Percentiles rank a stretch among this genome's conserved stretches.
phyloP scores from a whole-genome alignment of 2,888 invertebrate genomes.

The Micropterix aruncella region DNA sequence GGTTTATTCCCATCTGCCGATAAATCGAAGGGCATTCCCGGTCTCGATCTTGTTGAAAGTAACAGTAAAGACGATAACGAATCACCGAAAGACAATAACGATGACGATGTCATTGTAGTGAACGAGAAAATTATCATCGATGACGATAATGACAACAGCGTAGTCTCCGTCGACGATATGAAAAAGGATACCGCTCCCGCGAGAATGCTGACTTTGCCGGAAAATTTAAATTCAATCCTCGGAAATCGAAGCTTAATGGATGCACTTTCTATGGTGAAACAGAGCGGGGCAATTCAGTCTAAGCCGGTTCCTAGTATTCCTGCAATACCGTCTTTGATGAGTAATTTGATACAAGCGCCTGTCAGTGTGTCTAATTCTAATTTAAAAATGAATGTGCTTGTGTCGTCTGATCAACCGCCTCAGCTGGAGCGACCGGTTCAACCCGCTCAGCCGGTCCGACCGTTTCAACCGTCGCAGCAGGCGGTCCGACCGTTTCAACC shows the following conservation, averaged over 20 bases:
- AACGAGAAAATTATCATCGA: slow-evolving; percentile 17
- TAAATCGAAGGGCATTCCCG: slow-evolving; percentile 48
- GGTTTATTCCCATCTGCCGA: slow-evolving; percentile 23
- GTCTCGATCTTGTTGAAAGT: slow-evolving; percentile 57
- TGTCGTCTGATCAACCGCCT: no score
- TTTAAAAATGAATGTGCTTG: no score
- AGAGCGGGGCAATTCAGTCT: slow-evolving; percentile 5
- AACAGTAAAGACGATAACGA: no score
- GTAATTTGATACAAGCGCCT: background rate
- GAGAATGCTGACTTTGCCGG: background rate
- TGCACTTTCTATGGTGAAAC: slow-evolving; percentile 35
- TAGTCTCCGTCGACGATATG: background rate
- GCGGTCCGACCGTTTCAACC: background rate
- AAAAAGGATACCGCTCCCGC: background rate
- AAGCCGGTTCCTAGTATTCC: background rate
- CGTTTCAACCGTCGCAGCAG: background rate
- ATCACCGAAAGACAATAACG: slow-evolving; percentile 1
- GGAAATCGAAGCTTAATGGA: slow-evolving; percentile 49
- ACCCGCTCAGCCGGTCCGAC: background rate
- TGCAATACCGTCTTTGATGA: background rate
- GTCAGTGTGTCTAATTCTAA: no score
- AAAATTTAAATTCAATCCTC: slow-evolving; percentile 24
- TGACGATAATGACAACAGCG: slow-evolving; percentile 16
- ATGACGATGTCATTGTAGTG: background rate
- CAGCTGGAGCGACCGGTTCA: no score